phyloP scores from a whole-genome alignment of 2,888 invertebrate genomes.

The Notodonta dromedarius region DNA sequence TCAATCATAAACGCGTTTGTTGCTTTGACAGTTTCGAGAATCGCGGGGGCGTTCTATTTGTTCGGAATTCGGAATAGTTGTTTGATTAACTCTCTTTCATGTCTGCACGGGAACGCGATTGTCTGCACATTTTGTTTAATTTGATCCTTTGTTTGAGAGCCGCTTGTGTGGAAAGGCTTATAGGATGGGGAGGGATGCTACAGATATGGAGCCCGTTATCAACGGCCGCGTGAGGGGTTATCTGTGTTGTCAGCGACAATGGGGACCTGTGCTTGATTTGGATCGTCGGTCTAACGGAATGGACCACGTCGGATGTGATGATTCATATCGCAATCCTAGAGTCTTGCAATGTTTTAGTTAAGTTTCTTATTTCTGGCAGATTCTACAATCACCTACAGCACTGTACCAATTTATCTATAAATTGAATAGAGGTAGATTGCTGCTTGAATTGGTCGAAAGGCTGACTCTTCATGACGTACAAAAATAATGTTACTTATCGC shows the following conservation, averaged over 20 bases:
- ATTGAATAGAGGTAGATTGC: too few relatives aligned
- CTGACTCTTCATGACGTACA: too few relatives aligned
- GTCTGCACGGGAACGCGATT: slow-evolving; percentile 74
- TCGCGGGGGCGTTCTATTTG: slow-evolving; percentile 70
- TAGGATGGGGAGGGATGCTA: slow-evolving; percentile 49
- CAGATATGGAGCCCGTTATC: slow-evolving; percentile 69
- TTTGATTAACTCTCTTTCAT: slow-evolving; percentile 84
- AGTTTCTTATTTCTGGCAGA: too few relatives aligned
- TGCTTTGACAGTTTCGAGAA: slow-evolving; percentile 65
- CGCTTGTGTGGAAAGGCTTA: slow-evolving; percentile 78
- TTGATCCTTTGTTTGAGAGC: slow-evolving; percentile 80
- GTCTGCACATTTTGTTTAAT: slow-evolving; percentile 81
- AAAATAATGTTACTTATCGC: too few relatives aligned
- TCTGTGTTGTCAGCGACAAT: slow-evolving; percentile 70
- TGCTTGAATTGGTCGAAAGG: too few relatives aligned
- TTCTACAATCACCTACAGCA: too few relatives aligned
- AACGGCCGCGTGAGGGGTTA: slow-evolving; percentile 57
- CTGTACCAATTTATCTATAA: too few relatives aligned
- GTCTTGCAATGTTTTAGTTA: too few relatives aligned
- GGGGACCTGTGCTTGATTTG: slow-evolving; percentile 62
- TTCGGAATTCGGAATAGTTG: slow-evolving; percentile 67
- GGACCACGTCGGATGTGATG: neutral
- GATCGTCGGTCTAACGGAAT: slow-evolving; percentile 14
- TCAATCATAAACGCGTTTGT: slow-evolving; percentile 76
- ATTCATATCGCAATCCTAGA: too few relatives aligned